A percentile compares a stretch with the other conserved stretches of the same genome.
Evolutionary conservation across 1,140 invertebrate genomes (phyloP).

Genomic region (Thalassaphorura encarpata): DNA sequence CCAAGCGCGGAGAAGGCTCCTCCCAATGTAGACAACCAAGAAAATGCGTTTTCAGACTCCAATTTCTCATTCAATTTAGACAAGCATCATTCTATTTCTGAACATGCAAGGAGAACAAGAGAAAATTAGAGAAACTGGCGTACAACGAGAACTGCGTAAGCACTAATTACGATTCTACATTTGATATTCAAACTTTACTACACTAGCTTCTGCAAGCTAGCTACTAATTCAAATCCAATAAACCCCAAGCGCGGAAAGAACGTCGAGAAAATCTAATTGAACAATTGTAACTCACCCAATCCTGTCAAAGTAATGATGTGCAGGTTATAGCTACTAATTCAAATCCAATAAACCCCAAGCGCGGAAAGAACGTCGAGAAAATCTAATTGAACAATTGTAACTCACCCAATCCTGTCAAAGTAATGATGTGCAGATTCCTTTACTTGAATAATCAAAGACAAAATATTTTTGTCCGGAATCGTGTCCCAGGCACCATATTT

Average conservation of each 20-base stretch:
- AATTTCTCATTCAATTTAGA: slow-evolving; percentile 33
- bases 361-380: too few species aligned
- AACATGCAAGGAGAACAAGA: slow-evolving; percentile 15
- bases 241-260: too few species aligned
- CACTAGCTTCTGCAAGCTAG: too few species aligned
- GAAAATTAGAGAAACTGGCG: too few species aligned
- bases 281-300: slow-evolving; percentile 51
- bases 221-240: neutral
- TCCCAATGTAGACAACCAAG: slow-evolving; percentile 91
- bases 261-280: too few species aligned
- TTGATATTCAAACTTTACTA: too few species aligned
- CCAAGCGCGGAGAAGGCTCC: slow-evolving; percentile 88
- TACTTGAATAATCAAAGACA: slow-evolving; percentile 35
- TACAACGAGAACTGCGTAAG: too few species aligned
- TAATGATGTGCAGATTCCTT: slow-evolving; percentile 47
- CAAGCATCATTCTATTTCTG: slow-evolving; percentile 36
- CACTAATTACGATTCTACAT: too few species aligned
- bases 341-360: neutral
- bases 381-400: too few species aligned
- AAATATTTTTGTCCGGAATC: neutral
- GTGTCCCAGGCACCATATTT: neutral
- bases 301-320: slow-evolving; percentile 53
- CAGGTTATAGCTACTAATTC: slow-evolving; percentile 37
- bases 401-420: slow-evolving; percentile 56
- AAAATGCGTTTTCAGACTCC: slow-evolving; percentile 62